A percentile compares a stretch with the other conserved stretches of the same genome.
phyloP scores from a whole-genome alignment of 2,888 invertebrate species.

The Merodon equestris region DNA sequence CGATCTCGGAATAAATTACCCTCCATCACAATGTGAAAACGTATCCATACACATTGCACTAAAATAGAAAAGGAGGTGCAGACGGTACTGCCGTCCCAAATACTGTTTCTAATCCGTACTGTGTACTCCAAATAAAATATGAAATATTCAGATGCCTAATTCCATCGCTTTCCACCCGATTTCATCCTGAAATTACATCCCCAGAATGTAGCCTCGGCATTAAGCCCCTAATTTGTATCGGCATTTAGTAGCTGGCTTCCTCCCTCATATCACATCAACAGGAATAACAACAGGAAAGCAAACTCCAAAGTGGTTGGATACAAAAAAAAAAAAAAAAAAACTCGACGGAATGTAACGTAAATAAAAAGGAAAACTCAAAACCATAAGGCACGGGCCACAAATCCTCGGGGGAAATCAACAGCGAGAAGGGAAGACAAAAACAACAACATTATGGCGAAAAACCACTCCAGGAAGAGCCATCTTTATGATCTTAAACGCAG shows the following conservation, averaged over 20 bases:
- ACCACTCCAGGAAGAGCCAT: constrained; percentile 48
- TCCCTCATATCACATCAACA: constrained; percentile 9
- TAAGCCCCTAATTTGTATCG: constrained; percentile 67
- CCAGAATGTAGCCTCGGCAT: constrained; percentile 45
- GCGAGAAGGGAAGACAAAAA: no score
- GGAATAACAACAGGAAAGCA: constrained; percentile 29
- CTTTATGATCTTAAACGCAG: no score
- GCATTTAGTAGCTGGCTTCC: constrained; percentile 49
- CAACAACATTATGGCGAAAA: not conserved
- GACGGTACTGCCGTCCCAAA: no score
- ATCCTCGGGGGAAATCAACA: constrained; percentile 63
- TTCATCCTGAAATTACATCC: constrained; percentile 62
- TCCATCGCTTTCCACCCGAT: constrained; percentile 65
- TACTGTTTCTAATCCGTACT: no score
- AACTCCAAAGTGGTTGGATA: constrained; percentile 6
- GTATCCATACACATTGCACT: constrained; percentile 1
- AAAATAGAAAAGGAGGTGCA: not conserved
- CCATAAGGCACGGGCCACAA: constrained; percentile 39
- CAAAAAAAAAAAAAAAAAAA: constrained; percentile 50
- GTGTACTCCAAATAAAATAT: constrained; percentile 36
- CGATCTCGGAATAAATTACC: constrained; percentile 27
- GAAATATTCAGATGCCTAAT: constrained; percentile 64
- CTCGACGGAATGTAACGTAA: not conserved
- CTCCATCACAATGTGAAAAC: not conserved
- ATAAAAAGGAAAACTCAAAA: constrained; percentile 10